Base-by-base conservation (phyloP, 2,797 vertebrate genomes). In the Tympanoctomys barrerae region DNA sequence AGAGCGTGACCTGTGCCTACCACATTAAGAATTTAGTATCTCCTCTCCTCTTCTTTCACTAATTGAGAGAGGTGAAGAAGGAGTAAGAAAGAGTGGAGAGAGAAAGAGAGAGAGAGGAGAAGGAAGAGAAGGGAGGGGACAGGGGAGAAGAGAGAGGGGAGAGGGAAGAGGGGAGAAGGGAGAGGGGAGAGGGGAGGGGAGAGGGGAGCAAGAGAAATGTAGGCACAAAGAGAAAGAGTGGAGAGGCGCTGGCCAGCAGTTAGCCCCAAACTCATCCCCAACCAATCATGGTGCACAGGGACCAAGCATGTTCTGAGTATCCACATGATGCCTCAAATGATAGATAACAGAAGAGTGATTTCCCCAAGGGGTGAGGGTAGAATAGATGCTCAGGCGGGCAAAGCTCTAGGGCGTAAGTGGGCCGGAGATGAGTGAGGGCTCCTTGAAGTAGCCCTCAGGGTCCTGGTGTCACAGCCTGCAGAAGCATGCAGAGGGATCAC, bases 181-280 rank as follows among this genome's bases (percentile, higher is more conserved):
- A 2, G 24, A 10, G 6, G 10, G 8, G 9, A 31, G 9, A 79
- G 16, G 1, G 31, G 42, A 12, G 1, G 19, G 11, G 21, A 1
- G 18, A 22, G 8, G 9, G 8, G 7, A 28, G 39, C 2, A 10
- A 42, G 24, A 59, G 66, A 46, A 54, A 22, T 14, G 26, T 1
- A 13, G 57, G n/a, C 52, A 33, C 49, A 28, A 13, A 16, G 24
- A 42, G 66, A 39, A 22, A 21, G 4, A 22, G 31, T 21, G 1
- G 31, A 7, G 52, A 73, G 26, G 33, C 31, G 2, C 42, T 24
- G 26, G 11, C 22, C 31, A 21, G 10, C 24, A 57, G 11, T 68
- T n/a, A 68, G 33, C n/a, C 33, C 33, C 26, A 62, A 68, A 19
- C 31, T 31, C 6, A 19, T 73, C n/a, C 9, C 8, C 36, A 42